Evolutionary conservation across 2,113 vertebrate species (phyloP).

Genomic region (Chaetorhynchus papuensis): DNA sequence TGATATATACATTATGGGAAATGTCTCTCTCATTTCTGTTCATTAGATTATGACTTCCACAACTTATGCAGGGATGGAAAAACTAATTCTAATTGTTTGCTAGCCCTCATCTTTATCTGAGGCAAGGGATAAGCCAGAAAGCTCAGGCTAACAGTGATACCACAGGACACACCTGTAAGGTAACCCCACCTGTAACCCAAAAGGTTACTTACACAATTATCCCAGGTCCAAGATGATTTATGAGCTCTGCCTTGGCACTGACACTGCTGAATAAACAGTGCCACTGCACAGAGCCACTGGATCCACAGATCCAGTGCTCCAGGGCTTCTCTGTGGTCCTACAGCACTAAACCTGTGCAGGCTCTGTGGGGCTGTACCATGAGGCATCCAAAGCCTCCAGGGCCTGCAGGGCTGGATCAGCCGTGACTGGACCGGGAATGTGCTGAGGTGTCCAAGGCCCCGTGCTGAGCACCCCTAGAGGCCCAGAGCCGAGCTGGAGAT

Average conservation of each 20-base stretch:
- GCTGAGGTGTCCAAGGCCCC: not conserved
- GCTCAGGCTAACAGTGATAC: not conserved
- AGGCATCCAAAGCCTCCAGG: not conserved
- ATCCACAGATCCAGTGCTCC: not conserved
- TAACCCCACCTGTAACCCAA: no score
- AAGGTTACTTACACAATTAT: not conserved
- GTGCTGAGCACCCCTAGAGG: not conserved
- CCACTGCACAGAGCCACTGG: not conserved
- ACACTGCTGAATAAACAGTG: not conserved
- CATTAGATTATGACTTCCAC: not conserved
- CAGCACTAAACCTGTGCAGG: not conserved
- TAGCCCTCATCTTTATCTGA: not conserved
- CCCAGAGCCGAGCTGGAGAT: not conserved
- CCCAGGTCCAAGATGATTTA: not conserved
- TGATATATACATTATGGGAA: not conserved
- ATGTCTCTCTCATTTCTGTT: not conserved
- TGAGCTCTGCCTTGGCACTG: not conserved
- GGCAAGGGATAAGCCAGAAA: not conserved
- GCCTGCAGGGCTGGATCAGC: not conserved
- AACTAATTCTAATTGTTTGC: not conserved
- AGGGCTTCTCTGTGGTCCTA: accelerated
- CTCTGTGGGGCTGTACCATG: accelerated
- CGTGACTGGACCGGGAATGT: not conserved
- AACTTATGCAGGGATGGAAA: not conserved
- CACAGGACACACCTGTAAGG: not conserved